These are phyloP conservation scores for Pogonus chalceus DNA, from an alignment of 1,140 invertebrate species.

Conservation along the genomic window DNA sequence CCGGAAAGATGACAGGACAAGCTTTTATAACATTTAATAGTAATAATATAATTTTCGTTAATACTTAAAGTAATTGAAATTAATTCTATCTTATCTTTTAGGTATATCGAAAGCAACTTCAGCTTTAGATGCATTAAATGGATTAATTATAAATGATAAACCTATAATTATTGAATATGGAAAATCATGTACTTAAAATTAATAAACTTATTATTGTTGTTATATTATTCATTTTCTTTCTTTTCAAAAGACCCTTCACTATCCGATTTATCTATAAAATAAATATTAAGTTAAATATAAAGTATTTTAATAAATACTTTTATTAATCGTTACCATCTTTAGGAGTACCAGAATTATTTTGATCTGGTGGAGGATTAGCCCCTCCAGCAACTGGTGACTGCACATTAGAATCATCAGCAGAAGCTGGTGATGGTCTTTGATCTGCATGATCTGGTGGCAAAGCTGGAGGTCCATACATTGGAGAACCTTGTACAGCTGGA, in stretches of 20 bases:
- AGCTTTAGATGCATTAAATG: slow-evolving; percentile 30
- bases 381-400: not conserved
- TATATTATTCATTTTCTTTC: slow-evolving; percentile 13
- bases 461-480: not conserved
- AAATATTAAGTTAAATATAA: no score
- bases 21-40: slow-evolving; percentile 44
- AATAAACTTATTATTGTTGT: no score
- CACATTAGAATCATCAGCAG: not conserved
- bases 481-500: not conserved
- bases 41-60: slow-evolving; percentile 25
- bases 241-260: slow-evolving; percentile 10
- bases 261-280: not conserved
- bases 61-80: slow-evolving; percentile 4
- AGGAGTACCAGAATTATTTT: no score
- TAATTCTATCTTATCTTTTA: slow-evolving; percentile 15
- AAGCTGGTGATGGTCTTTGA: not conserved
- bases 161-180: slow-evolving; percentile 33
- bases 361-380: not conserved
- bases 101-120: slow-evolving; percentile 22
- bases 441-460: not conserved
- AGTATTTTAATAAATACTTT: no score
- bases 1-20: slow-evolving; percentile 46
- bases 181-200: no score
- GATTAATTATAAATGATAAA: slow-evolving; percentile 28
- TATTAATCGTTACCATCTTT: not conserved